Conservation (phyloP, 2,888 invertebrate species). For the Bombyx huttoni region DNA sequence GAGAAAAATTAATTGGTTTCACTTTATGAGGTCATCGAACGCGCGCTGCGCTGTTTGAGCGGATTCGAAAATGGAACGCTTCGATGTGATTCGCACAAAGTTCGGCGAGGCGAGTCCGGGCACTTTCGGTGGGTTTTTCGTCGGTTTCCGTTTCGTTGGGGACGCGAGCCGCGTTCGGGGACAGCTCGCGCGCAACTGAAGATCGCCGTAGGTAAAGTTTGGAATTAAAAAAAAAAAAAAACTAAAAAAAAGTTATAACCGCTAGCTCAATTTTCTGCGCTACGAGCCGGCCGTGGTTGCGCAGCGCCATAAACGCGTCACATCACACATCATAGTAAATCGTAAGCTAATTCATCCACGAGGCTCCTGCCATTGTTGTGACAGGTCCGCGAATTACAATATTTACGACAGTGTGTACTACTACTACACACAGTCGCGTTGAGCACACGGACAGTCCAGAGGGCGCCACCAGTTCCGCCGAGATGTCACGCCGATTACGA, state of each 20-base stretch:
- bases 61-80: slow-evolving; percentile 14
- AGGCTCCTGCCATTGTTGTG: slow-evolving; percentile 48
- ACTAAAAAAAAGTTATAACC: slow-evolving; percentile 18
- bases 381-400: slow-evolving; percentile 42
- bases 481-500: slow-evolving; percentile 18
- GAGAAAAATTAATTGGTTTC: slow-evolving; percentile 25
- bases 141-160: slow-evolving; percentile 30
- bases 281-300: slow-evolving; percentile 36
- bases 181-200: slow-evolving; percentile 68
- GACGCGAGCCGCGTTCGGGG: slow-evolving; percentile 50
- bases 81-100: not conserved
- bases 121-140: slow-evolving; percentile 50
- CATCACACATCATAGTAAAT: slow-evolving; percentile 15
- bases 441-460: slow-evolving; percentile 24
- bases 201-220: slow-evolving; percentile 68
- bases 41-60: slow-evolving; percentile 26
- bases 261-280: slow-evolving; percentile 63
- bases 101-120: slow-evolving; percentile 24
- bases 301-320: slow-evolving; percentile 38
- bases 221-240: slow-evolving; percentile 33
- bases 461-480: slow-evolving; percentile 35
- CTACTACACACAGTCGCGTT: slow-evolving; percentile 19
- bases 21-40: slow-evolving; percentile 52
- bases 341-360: slow-evolving; percentile 16
- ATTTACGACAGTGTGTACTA: slow-evolving; percentile 27